A percentile compares a stretch with the other conserved stretches of the same genome.
phyloP scores from a whole-genome alignment of 2,113 vertebrate species.

The Cyprinodon variegatus region DNA sequence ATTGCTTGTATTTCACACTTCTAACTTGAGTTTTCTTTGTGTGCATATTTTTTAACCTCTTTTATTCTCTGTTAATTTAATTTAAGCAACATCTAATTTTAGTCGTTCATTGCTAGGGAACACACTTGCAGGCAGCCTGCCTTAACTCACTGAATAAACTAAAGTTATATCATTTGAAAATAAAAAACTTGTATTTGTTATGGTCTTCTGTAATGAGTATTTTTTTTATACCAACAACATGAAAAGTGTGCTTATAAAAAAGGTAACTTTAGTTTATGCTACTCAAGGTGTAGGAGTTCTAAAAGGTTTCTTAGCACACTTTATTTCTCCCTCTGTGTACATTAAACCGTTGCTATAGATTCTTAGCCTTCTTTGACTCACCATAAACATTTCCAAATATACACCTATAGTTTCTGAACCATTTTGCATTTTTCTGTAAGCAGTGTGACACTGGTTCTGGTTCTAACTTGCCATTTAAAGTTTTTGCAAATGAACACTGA shows the following conservation, averaged over 20 bases:
- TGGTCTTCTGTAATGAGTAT: not conserved
- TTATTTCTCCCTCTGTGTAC: not conserved
- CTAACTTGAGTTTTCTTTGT: not conserved
- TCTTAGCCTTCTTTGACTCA: not conserved
- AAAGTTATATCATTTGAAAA: not conserved
- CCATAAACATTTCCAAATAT: not conserved
- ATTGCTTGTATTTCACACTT: not conserved
- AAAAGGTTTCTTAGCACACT: not conserved
- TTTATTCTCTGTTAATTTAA: not conserved
- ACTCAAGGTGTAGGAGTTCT: too few species aligned
- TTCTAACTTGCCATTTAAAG: conserved; percentile 16
- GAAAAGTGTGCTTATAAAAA: not conserved
- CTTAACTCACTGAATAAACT: not conserved
- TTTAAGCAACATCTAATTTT: not conserved
- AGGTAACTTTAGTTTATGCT: not conserved
- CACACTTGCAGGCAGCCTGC: not conserved
- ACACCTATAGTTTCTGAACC: conserved; percentile 30
- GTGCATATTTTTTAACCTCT: not conserved
- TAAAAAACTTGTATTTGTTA: not conserved
- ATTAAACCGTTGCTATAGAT: not conserved
- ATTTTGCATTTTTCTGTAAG: conserved; percentile 29
- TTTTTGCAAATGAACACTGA: conserved; percentile 17
- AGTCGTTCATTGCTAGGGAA: not conserved
- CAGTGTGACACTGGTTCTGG: not conserved
- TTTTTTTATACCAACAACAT: too few species aligned